phyloP scores from a whole-genome alignment of 2,797 vertebrate genomes.

The Notoglanidium macrostoma region DNA sequence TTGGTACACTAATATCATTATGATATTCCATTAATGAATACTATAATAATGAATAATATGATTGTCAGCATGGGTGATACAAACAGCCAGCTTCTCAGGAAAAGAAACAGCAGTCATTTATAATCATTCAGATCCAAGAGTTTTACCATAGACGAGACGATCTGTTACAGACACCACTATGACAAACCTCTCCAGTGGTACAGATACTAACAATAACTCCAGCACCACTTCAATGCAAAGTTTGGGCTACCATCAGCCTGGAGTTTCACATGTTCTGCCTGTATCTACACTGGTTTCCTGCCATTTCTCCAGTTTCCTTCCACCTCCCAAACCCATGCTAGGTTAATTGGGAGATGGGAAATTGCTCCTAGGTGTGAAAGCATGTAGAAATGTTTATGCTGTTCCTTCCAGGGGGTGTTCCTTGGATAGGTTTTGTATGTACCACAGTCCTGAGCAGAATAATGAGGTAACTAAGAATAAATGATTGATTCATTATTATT shows the following conservation, averaged over 20 bases:
- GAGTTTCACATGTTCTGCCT: background rate
- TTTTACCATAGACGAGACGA: background rate
- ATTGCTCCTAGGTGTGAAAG: background rate
- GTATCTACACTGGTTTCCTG: background rate
- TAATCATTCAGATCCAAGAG: background rate
- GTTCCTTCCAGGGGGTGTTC: background rate
- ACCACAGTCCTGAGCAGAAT: background rate
- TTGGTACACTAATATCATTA: background rate
- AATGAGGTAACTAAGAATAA: background rate
- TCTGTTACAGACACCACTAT: background rate
- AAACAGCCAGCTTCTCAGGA: constrained; percentile 7
- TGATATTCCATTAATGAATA: constrained; percentile 5
- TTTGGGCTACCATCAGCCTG: background rate
- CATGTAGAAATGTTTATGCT: background rate
- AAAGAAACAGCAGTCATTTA: constrained; percentile 9
- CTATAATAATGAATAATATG: constrained; percentile 19
- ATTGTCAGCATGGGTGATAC: background rate
- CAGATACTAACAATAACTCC: background rate
- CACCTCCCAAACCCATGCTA: background rate
- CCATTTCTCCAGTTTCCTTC: background rate
- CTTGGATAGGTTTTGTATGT: background rate
- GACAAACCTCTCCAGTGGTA: background rate
- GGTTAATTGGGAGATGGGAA: background rate
- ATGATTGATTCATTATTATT: background rate
- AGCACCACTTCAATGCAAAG: background rate